A percentile compares a stretch with the other conserved stretches of the same genome.
Evolutionary conservation across 1,140 invertebrate genomes (phyloP).

Genomic region (Drosophila miranda): DNA sequence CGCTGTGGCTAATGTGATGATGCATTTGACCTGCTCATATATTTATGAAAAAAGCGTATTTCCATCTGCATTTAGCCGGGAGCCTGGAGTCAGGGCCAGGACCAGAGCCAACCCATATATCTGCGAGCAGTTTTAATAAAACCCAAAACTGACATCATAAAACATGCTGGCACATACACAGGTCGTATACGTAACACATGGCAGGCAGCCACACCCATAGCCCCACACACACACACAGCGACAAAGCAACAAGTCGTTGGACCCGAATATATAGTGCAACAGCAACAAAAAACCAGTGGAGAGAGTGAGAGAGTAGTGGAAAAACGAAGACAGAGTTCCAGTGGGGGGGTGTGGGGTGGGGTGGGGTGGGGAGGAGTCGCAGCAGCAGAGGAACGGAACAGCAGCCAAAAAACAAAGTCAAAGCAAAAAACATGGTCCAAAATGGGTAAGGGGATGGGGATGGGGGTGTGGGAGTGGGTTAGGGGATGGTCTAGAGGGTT

Average conservation of each 20-base stretch:
- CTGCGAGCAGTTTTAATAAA: conserved; percentile 78
- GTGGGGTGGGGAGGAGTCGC: neutral
- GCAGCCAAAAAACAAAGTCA: conserved; percentile 59
- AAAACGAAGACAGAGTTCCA: conserved; percentile 50
- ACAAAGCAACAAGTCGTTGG: conserved; percentile 80
- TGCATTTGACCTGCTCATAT: conserved; percentile 72
- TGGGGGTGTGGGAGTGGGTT: no score
- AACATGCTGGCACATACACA: conserved; percentile 66
- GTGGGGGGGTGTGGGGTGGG: no score
- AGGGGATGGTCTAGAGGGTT: neutral
- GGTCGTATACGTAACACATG: conserved; percentile 69
- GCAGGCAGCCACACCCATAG: conserved; percentile 64
- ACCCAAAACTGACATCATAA: conserved; percentile 80
- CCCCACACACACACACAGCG: conserved; percentile 38
- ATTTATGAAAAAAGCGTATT: conserved; percentile 70
- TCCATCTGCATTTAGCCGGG: conserved; percentile 61
- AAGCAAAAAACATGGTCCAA: conserved; percentile 51
- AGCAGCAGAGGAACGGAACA: neutral
- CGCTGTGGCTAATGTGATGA: conserved; percentile 49
- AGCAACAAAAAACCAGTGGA: conserved; percentile 20
- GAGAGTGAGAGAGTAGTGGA: conserved; percentile 8
- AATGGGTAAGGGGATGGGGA: neutral
- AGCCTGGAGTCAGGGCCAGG: conserved; percentile 4
- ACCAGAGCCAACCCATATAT: conserved; percentile 50
- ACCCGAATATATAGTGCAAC: conserved; percentile 71